These are phyloP conservation scores for Marmota monax DNA, from an alignment of 2,113 vertebrate genomes.

Conservation along the genomic window DNA sequence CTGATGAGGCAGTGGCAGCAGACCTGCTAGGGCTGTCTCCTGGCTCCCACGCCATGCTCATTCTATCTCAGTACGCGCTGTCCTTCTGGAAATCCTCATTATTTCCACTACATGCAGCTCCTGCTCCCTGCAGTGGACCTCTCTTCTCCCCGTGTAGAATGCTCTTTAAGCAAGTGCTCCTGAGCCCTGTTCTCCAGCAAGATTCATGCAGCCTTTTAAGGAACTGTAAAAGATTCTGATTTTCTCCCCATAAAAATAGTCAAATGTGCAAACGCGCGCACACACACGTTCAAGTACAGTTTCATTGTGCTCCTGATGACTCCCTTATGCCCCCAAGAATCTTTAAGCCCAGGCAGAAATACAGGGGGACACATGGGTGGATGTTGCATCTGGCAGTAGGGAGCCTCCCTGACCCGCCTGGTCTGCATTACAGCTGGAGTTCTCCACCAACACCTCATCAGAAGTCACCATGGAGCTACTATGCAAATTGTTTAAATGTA, in stretches of 20 bases:
- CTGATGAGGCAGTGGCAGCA: fast-evolving
- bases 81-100: too few species aligned
- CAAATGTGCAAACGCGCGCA: fast-evolving
- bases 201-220: background rate
- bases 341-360: background rate
- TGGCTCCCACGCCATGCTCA: background rate
- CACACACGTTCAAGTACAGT: background rate
- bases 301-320: background rate
- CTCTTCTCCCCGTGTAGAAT: background rate
- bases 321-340: background rate
- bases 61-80: background rate
- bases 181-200: background rate
- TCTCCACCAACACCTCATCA: conserved; percentile 67
- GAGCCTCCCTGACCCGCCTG: background rate
- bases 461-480: conserved; percentile 76
- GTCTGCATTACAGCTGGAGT: conserved; percentile 59
- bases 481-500: conserved; percentile 76
- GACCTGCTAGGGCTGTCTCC: background rate
- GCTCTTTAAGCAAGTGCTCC: too few species aligned
- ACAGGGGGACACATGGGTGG: background rate
- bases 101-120: background rate
- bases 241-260: background rate
- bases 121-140: background rate
- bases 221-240: background rate
- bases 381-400: background rate